Base-by-base conservation (phyloP, 1,140 invertebrate species). In the Caerostris darwini region DNA sequence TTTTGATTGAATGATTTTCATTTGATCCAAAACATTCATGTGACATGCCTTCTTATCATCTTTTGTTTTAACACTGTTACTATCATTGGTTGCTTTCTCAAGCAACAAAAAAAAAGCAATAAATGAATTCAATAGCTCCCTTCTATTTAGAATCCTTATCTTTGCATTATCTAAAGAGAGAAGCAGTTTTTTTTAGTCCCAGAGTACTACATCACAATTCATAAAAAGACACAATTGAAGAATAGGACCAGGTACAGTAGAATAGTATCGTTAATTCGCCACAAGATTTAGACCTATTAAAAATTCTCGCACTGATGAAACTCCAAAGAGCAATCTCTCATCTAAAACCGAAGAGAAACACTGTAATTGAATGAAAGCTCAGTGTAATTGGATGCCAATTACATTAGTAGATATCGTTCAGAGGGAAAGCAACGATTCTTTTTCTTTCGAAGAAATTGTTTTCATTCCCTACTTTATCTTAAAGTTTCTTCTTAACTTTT, bases 401-500 rank as follows among this genome's bases (percentile, higher is more conserved):
- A 94, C 92, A 93, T 93, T 93, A 93, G 92, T 88, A 88, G 92
- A 93, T 94, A 94, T 94, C 86, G 64, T 88, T 94, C 86, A 61
- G 92, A 86, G 54, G 92, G 50, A 93, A 92, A 92, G 91, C 82
- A 92, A 82, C 61, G 92, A 87, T 93, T 69, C 57, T 89, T 82
- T 94, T 85, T 67, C 64, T 77, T 12, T 59, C 67, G 56, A 64
- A 87, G 67, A 87, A 93, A 93, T 93, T 93, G 86, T 85, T 88
- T 94, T 94, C 92, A 94, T 86, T 94, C 92, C 61, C 34, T 94
- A 94, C 92, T 94, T 88, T 88, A 94, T 94, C 92, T 94, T 89
- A 94, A 94, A 94, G 85, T 94, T 94, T 94, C 92, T 94, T 94
- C 92, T 88, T 94, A 94, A 94, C 92, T 94, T 94, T 93, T 94